These are phyloP conservation scores for Macrobrachium nipponense DNA, from an alignment of 1,140 invertebrate genomes.

Conservation along the genomic window DNA sequence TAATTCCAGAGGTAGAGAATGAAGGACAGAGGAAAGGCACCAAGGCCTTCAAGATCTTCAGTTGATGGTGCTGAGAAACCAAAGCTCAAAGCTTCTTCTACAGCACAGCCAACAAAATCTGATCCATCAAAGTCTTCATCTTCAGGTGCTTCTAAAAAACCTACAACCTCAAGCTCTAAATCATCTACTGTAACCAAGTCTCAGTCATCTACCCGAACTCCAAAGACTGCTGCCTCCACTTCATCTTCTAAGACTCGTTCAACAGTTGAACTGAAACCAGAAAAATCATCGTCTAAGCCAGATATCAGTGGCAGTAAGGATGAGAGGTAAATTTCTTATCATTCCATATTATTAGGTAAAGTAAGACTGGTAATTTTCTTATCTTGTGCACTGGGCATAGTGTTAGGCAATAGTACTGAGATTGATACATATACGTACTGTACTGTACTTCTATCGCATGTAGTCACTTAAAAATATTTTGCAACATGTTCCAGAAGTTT, in stretches of 20 bases:
- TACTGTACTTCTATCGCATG: no score
- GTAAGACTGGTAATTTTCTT: no score
- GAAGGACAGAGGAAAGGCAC: slow-evolving; percentile 6
- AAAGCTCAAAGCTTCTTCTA: background rate
- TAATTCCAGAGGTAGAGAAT: background rate
- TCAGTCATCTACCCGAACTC: background rate
- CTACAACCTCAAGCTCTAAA: background rate
- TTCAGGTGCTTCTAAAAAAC: background rate
- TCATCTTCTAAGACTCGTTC: slow-evolving; percentile 3
- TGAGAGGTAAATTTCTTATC: background rate
- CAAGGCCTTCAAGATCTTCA: background rate
- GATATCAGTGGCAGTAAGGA: background rate
- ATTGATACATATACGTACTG: no score
- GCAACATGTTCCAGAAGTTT: no score
- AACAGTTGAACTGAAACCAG: background rate
- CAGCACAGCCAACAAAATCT: background rate
- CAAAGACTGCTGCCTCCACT: background rate
- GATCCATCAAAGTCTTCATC: background rate
- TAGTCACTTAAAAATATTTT: no score
- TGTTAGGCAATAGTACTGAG: no score
- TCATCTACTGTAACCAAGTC: background rate
- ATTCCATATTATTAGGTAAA: no score
- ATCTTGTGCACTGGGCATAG: no score
- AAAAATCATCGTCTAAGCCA: background rate
- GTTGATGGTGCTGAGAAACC: background rate